These are phyloP conservation scores for Pangasianodon gigas DNA, from an alignment of 2,113 vertebrate species.

Conservation along the genomic window DNA sequence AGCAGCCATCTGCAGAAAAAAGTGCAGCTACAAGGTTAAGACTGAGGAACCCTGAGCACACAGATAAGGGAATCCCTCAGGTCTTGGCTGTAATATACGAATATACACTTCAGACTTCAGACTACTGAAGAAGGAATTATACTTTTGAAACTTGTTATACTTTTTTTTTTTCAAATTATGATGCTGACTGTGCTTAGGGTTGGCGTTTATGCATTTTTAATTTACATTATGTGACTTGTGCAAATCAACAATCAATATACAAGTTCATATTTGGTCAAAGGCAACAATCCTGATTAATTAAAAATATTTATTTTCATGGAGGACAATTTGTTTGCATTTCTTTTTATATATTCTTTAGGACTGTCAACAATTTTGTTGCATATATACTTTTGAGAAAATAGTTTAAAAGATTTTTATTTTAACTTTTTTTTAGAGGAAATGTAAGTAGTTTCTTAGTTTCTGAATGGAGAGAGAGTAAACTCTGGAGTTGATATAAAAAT, in stretches of 20 bases:
- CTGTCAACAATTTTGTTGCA: neutral
- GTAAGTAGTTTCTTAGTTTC: neutral
- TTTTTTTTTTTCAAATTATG: neutral
- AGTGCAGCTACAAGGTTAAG: slow-evolving; percentile 15
- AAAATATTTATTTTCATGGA: too few species aligned
- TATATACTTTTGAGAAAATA: neutral
- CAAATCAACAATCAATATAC: neutral
- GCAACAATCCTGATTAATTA: too few species aligned
- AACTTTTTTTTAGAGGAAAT: neutral
- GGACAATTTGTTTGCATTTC: too few species aligned
- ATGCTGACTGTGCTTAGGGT: neutral
- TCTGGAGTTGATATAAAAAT: neutral
- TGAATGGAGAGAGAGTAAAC: neutral
- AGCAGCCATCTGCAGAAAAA: slow-evolving; percentile 41
- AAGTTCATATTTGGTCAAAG: neutral
- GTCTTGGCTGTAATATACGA: neutral
- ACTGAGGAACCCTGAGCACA: slow-evolving; percentile 10
- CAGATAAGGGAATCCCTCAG: slow-evolving; percentile 35
- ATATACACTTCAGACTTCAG: neutral
- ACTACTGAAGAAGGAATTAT: too few species aligned
- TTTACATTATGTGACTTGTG: neutral
- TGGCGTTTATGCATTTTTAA: neutral
- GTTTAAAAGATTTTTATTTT: neutral
- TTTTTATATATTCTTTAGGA: too few species aligned
- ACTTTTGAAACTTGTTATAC: neutral